Conservation (phyloP, 1,140 invertebrate genomes). For the Ceratosolen fusciceps region DNA sequence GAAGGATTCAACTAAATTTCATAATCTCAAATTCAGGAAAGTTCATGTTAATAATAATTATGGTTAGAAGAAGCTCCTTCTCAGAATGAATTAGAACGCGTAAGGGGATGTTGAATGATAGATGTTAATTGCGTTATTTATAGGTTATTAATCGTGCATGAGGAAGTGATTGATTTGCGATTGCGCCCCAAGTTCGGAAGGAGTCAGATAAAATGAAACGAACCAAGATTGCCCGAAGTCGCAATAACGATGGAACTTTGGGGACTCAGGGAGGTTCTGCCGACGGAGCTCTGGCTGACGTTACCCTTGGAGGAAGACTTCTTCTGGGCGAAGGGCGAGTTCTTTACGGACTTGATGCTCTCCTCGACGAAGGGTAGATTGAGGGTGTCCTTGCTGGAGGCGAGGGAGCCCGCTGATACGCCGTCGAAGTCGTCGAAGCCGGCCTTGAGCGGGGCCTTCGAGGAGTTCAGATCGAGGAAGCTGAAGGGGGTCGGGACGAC, state of each 20-base stretch:
- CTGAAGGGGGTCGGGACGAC: conserved; percentile 44
- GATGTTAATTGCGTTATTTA: too few relatives aligned
- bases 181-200: too few relatives aligned
- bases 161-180: too few relatives aligned
- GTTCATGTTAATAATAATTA: too few relatives aligned
- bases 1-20: too few relatives aligned
- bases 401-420: conserved; percentile 61
- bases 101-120: too few relatives aligned
- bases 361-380: conserved; percentile 68
- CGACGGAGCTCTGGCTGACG: conserved; percentile 57
- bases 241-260: conserved; percentile 49
- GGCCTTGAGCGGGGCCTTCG: conserved; percentile 65
- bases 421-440: conserved; percentile 69
- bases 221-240: conserved; percentile 24
- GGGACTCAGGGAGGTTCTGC: conserved; percentile 58
- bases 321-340: conserved; percentile 62
- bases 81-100: too few relatives aligned
- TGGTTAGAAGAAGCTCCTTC: too few relatives aligned
- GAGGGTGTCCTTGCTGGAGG: conserved; percentile 65
- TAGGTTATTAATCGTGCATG: too few relatives aligned
- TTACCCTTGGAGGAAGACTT: conserved; percentile 58
- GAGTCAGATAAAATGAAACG: conserved; percentile 11
- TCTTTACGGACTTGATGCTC: conserved; percentile 63
- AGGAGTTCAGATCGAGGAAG: conserved; percentile 63
- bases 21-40: too few relatives aligned